Evolutionary conservation across 2,113 vertebrate species (phyloP), one percentile per base, ranked within the genome.

Genomic region (Hyperoodon ampullatus): DNA sequence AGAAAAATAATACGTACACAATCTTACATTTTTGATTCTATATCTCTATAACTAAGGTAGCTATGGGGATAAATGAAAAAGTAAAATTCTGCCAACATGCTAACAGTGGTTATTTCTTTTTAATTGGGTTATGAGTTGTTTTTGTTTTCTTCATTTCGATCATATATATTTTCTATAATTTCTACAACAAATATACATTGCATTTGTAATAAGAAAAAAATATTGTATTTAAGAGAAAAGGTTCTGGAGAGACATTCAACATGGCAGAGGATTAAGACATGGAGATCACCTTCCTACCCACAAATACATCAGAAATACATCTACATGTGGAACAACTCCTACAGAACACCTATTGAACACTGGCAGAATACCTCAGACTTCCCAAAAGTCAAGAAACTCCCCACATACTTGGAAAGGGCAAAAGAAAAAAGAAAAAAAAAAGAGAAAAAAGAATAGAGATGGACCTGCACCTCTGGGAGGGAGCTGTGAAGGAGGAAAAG

Each of bases 121-220:
- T 47, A 90, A 88, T 30, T 89, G 24, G 16, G 3, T 65, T 82
- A 92, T 35, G 6, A 42, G 14, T 13, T 44, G 33, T 30, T 80
- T 80, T 93, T 75, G 12, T 78, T 89, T 92, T 53, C 1, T 58
- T 94, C 66, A 50, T 65, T 93, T 93, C 28, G 19, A 33, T 94
- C 86, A 78, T 63, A 14, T 90, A 26, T 21, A 68, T 84, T 78
- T 90, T 82, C 42, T 91, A 78, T 80, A 83, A 85, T 55, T 74
- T 75, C 30, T 35, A 75, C 10, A 95, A 39, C 5, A 55, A 88
- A 88, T 72, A 50, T 47, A 63, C 55, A 35, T 10, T 83, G 39
- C 6, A 86, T 44, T 92, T 77, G 10, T 78, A 63, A 71, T 70
- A 88, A 81, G 23, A 96, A 75, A 95, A 95, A 74, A 47, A 68